Conservation (phyloP, 2,113 vertebrate species). For the Pseudolaguvia tuberculata region DNA sequence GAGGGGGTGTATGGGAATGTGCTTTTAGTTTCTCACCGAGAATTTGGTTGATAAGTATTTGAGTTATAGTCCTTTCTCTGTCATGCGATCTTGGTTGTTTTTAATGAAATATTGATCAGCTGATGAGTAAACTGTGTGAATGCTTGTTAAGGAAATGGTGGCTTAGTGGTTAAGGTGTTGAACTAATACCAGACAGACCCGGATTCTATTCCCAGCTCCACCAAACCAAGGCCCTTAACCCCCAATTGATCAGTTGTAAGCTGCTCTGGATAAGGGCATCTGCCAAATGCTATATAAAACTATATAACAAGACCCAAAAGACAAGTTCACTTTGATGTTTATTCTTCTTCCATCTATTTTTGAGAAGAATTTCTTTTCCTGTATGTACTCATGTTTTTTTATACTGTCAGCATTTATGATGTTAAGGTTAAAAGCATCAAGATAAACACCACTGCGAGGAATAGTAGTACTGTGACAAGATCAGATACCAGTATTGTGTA, state of each 20-base stretch:
- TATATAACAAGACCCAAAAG: not conserved
- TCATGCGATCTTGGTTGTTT: slow-evolving; percentile 9
- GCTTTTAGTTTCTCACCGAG: slow-evolving; percentile 2
- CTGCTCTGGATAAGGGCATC: too few relatives aligned
- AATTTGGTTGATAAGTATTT: not conserved
- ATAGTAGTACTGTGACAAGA: too few relatives aligned
- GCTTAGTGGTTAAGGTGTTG: too few relatives aligned
- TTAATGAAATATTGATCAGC: slow-evolving; percentile 31
- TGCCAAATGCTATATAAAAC: not conserved
- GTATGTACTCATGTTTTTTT: too few relatives aligned
- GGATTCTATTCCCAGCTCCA: too few relatives aligned
- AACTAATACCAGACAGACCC: too few relatives aligned
- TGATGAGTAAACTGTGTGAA: too few relatives aligned
- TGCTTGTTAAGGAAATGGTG: too few relatives aligned
- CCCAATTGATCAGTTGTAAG: too few relatives aligned
- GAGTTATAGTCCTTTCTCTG: slow-evolving; percentile 6
- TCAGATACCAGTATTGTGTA: not conserved
- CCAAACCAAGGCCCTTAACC: too few relatives aligned
- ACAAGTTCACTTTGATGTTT: not conserved
- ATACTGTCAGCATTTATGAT: not conserved
- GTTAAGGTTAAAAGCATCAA: not conserved
- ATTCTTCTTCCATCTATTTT: not conserved
- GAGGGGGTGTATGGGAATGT: not conserved
- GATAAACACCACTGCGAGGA: not conserved
- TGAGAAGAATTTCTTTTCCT: not conserved